Percentiles rank a stretch among this genome's conserved stretches.
These are phyloP conservation scores for pig (Sus scrofa) DNA, from an alignment of 2,113 vertebrate species.

Conservation along the genomic window DNA sequence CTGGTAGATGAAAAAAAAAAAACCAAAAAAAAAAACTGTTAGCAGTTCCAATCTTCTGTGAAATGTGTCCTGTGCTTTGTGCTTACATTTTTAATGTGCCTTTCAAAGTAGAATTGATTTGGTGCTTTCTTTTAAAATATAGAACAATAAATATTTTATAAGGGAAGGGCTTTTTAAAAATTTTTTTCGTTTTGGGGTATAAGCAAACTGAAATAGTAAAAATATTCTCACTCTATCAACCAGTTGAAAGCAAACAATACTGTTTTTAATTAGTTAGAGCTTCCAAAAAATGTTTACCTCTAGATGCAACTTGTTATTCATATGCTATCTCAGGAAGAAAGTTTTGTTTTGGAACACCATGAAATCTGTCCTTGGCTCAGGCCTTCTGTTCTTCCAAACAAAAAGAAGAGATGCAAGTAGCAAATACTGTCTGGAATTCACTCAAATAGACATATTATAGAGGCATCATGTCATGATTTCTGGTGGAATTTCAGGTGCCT, in stretches of 20 bases:
- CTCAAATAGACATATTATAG: neutral
- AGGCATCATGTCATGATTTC: neutral
- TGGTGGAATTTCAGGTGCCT: neutral
- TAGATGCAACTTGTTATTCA: neutral
- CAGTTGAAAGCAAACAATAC: neutral
- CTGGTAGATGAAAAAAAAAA: conserved; percentile 79
- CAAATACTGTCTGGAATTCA: neutral
- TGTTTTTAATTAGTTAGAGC: neutral
- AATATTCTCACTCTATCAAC: conserved; percentile 42
- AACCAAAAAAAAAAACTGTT: conserved; percentile 79
- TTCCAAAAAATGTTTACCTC: neutral
- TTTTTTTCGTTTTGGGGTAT: neutral
- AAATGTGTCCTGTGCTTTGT: conserved; percentile 82
- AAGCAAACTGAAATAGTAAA: conserved; percentile 58
- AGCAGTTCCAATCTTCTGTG: conserved; percentile 84
- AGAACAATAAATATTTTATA: conserved; percentile 83
- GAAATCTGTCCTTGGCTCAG: neutral
- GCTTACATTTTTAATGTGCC: conserved; percentile 86
- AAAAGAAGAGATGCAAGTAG: neutral
- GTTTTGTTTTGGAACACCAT: neutral
- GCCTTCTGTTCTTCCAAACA: neutral
- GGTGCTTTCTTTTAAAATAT: conserved; percentile 83
- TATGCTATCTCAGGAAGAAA: neutral
- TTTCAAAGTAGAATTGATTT: conserved; percentile 86
- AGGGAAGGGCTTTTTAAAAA: conserved; percentile 69